Evolutionary conservation across 2,888 invertebrate species (phyloP).

Genomic region (Lamproptera curius): DNA sequence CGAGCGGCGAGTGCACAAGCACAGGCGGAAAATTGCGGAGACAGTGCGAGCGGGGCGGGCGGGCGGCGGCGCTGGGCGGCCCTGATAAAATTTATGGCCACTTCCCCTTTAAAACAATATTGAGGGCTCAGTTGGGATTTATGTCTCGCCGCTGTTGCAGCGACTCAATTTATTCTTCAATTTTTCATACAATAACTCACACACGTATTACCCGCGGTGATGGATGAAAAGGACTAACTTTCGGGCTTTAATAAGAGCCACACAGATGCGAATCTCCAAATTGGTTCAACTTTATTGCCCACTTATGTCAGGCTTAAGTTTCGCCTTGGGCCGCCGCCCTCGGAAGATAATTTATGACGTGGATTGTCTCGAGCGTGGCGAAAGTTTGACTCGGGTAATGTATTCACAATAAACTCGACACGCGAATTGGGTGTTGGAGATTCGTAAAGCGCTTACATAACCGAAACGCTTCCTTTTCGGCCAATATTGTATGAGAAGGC

Average conservation of each 20-base stretch:
- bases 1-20: conserved; percentile 59
- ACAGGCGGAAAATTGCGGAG: conserved; percentile 68
- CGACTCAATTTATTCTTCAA: conserved; percentile 79
- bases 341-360: conserved; percentile 74
- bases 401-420: conserved; percentile 34
- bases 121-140: conserved; percentile 79
- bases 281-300: conserved; percentile 79
- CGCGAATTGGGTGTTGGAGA: conserved; percentile 21
- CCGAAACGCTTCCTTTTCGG: background rate
- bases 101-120: conserved; percentile 80
- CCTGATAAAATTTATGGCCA: conserved; percentile 79
- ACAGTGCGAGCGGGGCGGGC: conserved; percentile 39
- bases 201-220: conserved; percentile 78
- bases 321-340: conserved; percentile 73
- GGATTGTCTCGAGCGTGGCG: conserved; percentile 67
- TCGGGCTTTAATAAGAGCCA: conserved; percentile 79
- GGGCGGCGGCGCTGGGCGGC: conserved; percentile 59
- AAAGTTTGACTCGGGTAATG: conserved; percentile 54
- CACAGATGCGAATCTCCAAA: conserved; percentile 78
- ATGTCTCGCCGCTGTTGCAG: conserved; percentile 78
- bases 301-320: conserved; percentile 78
- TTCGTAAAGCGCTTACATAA: conserved; percentile 14
- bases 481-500: too few relatives aligned
- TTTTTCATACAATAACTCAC: conserved; percentile 79
- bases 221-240: conserved; percentile 79